Conservation (phyloP, 2,797 vertebrate species). For the Thripadectes ignobilis region DNA sequence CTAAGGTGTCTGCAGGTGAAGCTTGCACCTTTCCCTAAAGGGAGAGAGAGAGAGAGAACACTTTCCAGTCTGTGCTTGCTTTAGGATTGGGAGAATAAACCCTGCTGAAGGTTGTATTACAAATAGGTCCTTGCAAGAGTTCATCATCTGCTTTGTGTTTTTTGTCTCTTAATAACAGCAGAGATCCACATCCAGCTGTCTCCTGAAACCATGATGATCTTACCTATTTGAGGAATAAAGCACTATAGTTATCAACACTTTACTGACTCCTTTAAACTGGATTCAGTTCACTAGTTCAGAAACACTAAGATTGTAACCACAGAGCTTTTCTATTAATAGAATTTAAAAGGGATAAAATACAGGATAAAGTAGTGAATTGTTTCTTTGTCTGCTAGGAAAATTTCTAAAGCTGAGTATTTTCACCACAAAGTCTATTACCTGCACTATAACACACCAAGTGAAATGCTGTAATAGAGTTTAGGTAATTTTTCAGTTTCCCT, state of each 20-base stretch:
- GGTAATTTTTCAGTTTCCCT: neutral
- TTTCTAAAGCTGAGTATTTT: neutral
- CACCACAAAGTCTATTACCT: neutral
- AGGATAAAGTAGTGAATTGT: neutral
- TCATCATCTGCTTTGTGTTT: neutral
- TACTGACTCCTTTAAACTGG: neutral
- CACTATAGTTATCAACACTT: neutral
- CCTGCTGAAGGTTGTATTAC: neutral
- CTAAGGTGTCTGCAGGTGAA: neutral
- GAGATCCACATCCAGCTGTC: neutral
- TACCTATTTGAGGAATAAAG: neutral
- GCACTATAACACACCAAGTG: neutral
- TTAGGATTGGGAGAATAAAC: neutral
- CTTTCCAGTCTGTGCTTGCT: neutral
- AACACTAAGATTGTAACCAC: neutral
- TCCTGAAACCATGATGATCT: neutral
- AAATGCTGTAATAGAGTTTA: neutral
- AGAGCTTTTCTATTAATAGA: neutral
- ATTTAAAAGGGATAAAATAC: neutral
- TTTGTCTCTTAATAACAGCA: neutral
- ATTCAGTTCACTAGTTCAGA: neutral
- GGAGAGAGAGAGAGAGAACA: neutral
- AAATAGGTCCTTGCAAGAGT: neutral
- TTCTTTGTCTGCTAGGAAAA: neutral
- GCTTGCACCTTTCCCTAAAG: neutral